These are phyloP conservation scores for Proteles cristata DNA, from an alignment of 2,113 vertebrate species.

Conservation along the genomic window DNA sequence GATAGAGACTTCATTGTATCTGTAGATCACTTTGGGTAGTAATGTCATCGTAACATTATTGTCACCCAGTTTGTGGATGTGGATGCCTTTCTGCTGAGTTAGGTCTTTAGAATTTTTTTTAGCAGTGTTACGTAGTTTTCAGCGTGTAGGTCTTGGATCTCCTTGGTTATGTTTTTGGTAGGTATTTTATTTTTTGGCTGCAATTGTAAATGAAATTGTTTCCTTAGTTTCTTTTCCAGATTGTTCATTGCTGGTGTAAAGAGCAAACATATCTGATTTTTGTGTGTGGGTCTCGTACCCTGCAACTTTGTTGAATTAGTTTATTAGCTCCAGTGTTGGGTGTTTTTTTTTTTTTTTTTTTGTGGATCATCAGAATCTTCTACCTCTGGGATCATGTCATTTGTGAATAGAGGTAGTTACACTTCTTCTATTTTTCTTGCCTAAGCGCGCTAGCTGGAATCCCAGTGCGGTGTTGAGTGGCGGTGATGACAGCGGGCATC, in stretches of 20 bases:
- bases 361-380: background rate
- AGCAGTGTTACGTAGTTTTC: background rate
- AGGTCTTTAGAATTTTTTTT: background rate
- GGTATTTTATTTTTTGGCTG: background rate
- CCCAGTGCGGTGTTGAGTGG: background rate
- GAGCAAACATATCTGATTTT: background rate
- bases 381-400: background rate
- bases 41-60: background rate
- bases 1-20: background rate
- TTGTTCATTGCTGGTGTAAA: background rate
- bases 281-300: background rate
- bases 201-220: background rate
- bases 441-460: background rate
- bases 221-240: background rate
- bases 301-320: background rate
- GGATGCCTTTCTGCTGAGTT: background rate
- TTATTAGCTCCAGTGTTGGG: background rate
- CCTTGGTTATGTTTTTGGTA: background rate
- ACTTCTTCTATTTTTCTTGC: background rate
- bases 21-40: background rate
- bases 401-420: background rate
- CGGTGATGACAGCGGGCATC: rapidly evolving
- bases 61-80: no score
- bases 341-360: background rate
- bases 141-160: background rate